Evolutionary conservation across 2,113 vertebrate genomes (phyloP), one percentile per base, ranked within the genome.

Genomic region (Catharus fuscescens): DNA sequence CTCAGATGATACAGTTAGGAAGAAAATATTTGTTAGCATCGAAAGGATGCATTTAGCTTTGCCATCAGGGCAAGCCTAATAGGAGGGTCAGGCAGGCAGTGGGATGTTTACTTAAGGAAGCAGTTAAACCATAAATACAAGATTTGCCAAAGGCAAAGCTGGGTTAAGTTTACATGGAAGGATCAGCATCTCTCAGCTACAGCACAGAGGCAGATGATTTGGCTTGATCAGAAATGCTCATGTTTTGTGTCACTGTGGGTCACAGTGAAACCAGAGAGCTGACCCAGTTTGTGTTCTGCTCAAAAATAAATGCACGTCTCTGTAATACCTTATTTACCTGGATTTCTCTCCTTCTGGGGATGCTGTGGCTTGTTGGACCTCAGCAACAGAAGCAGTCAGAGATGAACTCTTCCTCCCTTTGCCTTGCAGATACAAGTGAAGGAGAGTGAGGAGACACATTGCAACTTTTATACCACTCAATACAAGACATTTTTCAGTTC

Each of bases 61-160:
- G 72, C 25, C 87, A 25, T 62, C 77, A 95, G 91, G 80, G 82
- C 92, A 93, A 74, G 34, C 47, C 69, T 95, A 95, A 92, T 88
- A 78, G 80, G 45, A 90, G 52, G 76, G 88, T 96, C 79, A 94
- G 73, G n/a, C 79, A 70, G 64, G 34, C 82, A 71, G 65, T 52
- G 87, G 44, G 67, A 18, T 89, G 45, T 95, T 97, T 96, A 91
- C 77, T 73, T 86, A 70, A 57, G 38, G 82, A 93, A 64, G 62
- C 36, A 78, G 87, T 92, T 91, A 92, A 90, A 71, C 28, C 2
- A 2, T 84, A 92, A 93, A 90, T 89, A 85, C 48, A 47, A 72
- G 65, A 69, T 91, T 44, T 84, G 67, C 85, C 3, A 3, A 80
- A 82, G 86, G 81, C 8, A 0, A 82, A 73, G 81, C 67, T 76